phyloP scores from a whole-genome alignment of 2,797 vertebrate species.

The Bufotes viridis region DNA sequence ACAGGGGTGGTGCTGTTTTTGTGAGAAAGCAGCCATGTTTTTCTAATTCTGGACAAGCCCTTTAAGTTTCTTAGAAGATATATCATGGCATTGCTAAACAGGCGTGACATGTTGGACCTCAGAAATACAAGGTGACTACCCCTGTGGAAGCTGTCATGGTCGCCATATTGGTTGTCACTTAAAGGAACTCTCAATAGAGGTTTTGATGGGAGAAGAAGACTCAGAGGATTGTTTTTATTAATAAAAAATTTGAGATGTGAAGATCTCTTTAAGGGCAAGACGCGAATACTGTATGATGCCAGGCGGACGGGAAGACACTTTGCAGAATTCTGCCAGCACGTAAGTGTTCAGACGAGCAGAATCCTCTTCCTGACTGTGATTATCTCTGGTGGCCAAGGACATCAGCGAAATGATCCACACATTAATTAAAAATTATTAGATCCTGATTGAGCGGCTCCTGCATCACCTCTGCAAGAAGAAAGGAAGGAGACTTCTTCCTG shows the following conservation, averaged over 20 bases:
- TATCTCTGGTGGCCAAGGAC: conserved; percentile 79
- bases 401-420: conserved; percentile 78
- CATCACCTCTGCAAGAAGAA: conserved; percentile 67
- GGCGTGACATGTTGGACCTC: background rate
- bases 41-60: too few species aligned
- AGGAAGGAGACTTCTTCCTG: background rate
- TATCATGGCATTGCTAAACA: background rate
- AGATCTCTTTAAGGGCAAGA: conserved; percentile 3
- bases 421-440: conserved; percentile 81
- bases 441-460: conserved; percentile 78
- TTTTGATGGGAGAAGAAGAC: background rate
- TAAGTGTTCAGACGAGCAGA: conserved; percentile 66
- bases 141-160: too few species aligned
- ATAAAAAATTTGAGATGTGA: background rate
- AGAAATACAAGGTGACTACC: background rate
- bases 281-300: background rate
- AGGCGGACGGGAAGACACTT: background rate
- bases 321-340: background rate
- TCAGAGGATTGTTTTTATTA: background rate
- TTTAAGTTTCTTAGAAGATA: background rate
- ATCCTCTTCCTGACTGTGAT: conserved; percentile 73
- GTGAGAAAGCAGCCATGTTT: too few species aligned
- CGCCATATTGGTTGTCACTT: too few species aligned
- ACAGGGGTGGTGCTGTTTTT: too few species aligned
- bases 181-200: too few species aligned